Base-by-base conservation (phyloP, 1,140 invertebrate genomes). In the Aphis gossypii region DNA sequence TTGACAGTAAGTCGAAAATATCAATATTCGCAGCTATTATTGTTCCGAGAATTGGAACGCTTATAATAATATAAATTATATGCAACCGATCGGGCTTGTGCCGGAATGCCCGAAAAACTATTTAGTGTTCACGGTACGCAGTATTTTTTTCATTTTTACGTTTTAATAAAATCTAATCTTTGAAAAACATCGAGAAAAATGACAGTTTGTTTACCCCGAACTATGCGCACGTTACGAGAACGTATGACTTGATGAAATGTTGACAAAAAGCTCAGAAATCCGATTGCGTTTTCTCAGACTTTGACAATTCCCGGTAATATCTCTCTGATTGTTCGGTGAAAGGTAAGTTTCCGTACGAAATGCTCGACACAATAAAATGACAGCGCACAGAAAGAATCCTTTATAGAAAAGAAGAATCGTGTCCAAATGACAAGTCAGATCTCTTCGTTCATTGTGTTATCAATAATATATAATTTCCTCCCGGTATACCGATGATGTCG, bases 351-450 rank as follows among this genome's bases (percentile, higher is more conserved):
- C 25, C 46, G 68, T 82, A 46, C 20, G 90, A 83, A 91, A 92
- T 30, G 44, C 68, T 11, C 56, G 41, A 38, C 48, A 92, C 90
- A 83, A 92, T 76, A 92, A 48, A 83, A 82, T 46, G 90, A 92
- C n/a, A 68, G 83, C 68, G 90, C 90, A 48, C 68, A 82, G 48
- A 82, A 76, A 92, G 44, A 83, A 92, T 83, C 60, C 60, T 51
- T 82, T 82, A 46, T 38, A 48, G n/a, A 54, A 89, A 89, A 89
- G 48, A 82, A 91, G 60, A 91, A 76, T 91, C 90, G 90, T 91
- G 90, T 91, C 30, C 90, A 25, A 92, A 92, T 48, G 90, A 92
- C 90, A 92, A 83, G 44, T 92, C 56, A 48, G 90, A 92, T 48
- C 25, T 48, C 68, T 83, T 46, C 44, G 48, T 89, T 51, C 60